A percentile compares a stretch with the other conserved stretches of the same genome.
These are phyloP conservation scores for Microplitis mediator DNA, from an alignment of 1,140 invertebrate species.

Conservation along the genomic window DNA sequence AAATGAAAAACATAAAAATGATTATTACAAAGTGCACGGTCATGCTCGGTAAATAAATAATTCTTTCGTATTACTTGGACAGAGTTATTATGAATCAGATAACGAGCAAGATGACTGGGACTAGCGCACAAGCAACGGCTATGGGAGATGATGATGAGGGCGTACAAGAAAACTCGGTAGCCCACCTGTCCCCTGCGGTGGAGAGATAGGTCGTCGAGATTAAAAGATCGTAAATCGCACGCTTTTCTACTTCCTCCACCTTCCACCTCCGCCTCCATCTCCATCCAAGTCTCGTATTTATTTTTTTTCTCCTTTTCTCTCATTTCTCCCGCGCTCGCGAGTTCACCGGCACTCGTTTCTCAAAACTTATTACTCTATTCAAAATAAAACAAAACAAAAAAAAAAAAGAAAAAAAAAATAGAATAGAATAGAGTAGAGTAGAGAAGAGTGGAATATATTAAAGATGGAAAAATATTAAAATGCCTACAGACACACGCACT, in stretches of 20 bases:
- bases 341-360: slow-evolving; percentile 9
- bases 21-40: slow-evolving; percentile 1
- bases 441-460: no score
- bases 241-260: slow-evolving; percentile 32
- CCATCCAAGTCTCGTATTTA: neutral
- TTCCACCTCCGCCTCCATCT: neutral
- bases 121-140: slow-evolving; percentile 15
- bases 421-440: no score
- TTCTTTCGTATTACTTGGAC: slow-evolving; percentile 27
- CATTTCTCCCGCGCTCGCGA: neutral
- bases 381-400: neutral
- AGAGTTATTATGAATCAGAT: slow-evolving; percentile 53
- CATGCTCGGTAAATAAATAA: slow-evolving; percentile 43
- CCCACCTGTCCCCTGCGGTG: slow-evolving; percentile 44
- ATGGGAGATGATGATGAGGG: slow-evolving; percentile 5
- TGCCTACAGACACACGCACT: slow-evolving; percentile 35
- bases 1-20: slow-evolving; percentile 11
- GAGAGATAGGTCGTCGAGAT: slow-evolving; percentile 43
- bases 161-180: slow-evolving; percentile 43
- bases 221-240: slow-evolving; percentile 47
- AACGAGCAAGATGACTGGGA: slow-evolving; percentile 39
- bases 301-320: neutral
- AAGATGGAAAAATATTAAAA: slow-evolving; percentile 25
- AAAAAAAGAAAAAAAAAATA: neutral
- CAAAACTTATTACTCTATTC: no score